A percentile compares a stretch with the other conserved stretches of the same genome.
Conservation (phyloP, 2,888 invertebrate species). For the Eurytoma adleriae region DNA sequence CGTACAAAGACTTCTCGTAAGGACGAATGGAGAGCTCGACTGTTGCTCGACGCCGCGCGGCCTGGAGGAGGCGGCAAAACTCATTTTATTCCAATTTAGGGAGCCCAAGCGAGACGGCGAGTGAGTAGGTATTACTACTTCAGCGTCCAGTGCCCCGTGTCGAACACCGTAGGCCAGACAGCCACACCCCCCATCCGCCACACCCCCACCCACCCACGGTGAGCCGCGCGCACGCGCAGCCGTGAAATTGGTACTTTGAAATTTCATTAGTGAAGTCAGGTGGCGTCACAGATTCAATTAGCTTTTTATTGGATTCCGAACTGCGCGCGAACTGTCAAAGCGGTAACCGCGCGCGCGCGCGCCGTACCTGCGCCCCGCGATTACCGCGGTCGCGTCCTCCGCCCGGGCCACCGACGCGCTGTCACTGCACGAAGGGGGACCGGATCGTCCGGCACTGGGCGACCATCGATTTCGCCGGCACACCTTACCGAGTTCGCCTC, state of each 20-base stretch:
- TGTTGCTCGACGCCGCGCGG: background rate
- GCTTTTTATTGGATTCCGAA: slow-evolving; percentile 75
- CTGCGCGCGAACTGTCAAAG: slow-evolving; percentile 73
- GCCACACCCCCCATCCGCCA: slow-evolving; percentile 38
- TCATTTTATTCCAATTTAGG: slow-evolving; percentile 69
- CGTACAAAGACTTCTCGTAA: slow-evolving; percentile 1
- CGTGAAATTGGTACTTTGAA: slow-evolving; percentile 76
- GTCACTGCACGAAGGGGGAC: background rate
- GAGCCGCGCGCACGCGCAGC: slow-evolving; percentile 66
- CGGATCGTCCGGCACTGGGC: background rate
- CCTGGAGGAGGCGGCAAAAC: slow-evolving; percentile 51
- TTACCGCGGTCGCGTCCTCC: background rate
- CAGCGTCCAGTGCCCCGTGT: slow-evolving; percentile 63
- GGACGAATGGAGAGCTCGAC: slow-evolving; percentile 4
- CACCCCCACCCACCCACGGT: slow-evolving; percentile 60
- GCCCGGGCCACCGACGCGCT: too few relatives aligned
- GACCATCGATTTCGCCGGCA: slow-evolving; percentile 11
- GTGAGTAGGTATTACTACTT: slow-evolving; percentile 63
- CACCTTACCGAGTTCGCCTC: too few relatives aligned
- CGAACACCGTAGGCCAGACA: slow-evolving; percentile 57
- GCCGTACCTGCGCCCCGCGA: background rate
- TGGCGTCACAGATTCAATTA: slow-evolving; percentile 76
- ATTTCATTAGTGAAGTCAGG: slow-evolving; percentile 76
- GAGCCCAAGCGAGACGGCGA: slow-evolving; percentile 59
- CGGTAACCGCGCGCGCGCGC: slow-evolving; percentile 64